These are phyloP conservation scores for Eristalinus aeneus DNA, from an alignment of 2,888 invertebrate genomes.

Conservation along the genomic window DNA sequence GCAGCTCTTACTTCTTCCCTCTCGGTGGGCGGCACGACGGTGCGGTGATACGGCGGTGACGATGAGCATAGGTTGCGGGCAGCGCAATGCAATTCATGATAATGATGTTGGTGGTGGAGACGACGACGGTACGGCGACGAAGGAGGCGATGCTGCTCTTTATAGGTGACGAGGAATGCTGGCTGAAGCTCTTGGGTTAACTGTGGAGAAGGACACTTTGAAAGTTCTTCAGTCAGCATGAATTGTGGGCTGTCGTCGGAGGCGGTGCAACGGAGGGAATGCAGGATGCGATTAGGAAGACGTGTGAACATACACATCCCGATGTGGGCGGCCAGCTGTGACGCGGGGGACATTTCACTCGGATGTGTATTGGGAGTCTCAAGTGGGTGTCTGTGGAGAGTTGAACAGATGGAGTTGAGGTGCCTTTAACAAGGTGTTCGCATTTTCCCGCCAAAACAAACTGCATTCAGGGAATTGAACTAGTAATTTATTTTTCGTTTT, in stretches of 20 bases:
- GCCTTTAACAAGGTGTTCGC: neutral
- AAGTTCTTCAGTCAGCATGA: neutral
- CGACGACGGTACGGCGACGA: neutral
- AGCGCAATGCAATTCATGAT: constrained; percentile 22
- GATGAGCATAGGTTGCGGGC: constrained; percentile 12
- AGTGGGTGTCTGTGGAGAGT: constrained; percentile 21
- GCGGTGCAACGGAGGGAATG: neutral
- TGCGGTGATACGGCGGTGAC: neutral
- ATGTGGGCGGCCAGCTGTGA: neutral
- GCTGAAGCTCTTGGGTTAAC: constrained; percentile 7
- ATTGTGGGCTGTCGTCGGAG: neutral
- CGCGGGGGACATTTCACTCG: neutral
- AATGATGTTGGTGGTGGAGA: constrained; percentile 6
- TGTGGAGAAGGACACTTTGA: constrained; percentile 19
- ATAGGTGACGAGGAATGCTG: constrained; percentile 13
- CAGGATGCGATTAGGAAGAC: neutral
- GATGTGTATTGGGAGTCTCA: constrained; percentile 15
- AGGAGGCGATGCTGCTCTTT: neutral
- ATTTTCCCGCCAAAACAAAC: constrained; percentile 26
- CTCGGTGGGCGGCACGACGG: neutral
- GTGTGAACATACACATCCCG: neutral
- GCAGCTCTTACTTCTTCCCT: neutral
- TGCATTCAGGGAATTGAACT: neutral
- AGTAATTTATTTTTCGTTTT: neutral
- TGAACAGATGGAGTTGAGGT: neutral